Evolutionary conservation across 2,888 invertebrate genomes (phyloP).

Genomic region (Zaprionus bogoriensis): DNA sequence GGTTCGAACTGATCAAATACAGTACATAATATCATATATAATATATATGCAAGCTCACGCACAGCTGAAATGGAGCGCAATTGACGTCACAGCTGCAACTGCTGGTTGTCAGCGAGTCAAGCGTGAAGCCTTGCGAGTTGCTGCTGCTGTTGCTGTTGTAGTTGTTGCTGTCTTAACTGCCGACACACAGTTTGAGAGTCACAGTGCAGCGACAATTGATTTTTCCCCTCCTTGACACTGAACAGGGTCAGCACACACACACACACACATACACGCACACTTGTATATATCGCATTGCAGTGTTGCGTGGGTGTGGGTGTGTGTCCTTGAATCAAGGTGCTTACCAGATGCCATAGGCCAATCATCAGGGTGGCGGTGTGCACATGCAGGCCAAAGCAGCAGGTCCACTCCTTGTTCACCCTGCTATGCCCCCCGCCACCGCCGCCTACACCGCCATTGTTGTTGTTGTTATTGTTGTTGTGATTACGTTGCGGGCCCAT

Average conservation of each 20-base stretch:
- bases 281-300: constrained; percentile 15
- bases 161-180: constrained; percentile 18
- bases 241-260: constrained; percentile 58
- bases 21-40: background rate
- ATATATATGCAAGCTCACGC: too few relatives aligned
- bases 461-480: constrained; percentile 39
- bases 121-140: background rate
- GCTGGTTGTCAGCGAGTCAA: background rate
- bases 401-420: constrained; percentile 88
- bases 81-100: background rate
- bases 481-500: constrained; percentile 85
- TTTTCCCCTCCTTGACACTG: constrained; percentile 69
- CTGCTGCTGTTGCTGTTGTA: background rate
- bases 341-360: constrained; percentile 93
- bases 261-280: background rate
- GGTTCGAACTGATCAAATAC: background rate
- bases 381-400: constrained; percentile 92
- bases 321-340: constrained; percentile 4
- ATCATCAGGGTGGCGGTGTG: constrained; percentile 91
- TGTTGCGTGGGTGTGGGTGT: constrained; percentile 8
- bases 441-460: constrained; percentile 13
- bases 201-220: constrained; percentile 55
- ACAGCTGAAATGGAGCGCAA: background rate
- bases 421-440: constrained; percentile 26
- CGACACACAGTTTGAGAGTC: constrained; percentile 41